Evolutionary conservation across 1,140 invertebrate species (phyloP).

Genomic region (Aphelenchoides avenae): DNA sequence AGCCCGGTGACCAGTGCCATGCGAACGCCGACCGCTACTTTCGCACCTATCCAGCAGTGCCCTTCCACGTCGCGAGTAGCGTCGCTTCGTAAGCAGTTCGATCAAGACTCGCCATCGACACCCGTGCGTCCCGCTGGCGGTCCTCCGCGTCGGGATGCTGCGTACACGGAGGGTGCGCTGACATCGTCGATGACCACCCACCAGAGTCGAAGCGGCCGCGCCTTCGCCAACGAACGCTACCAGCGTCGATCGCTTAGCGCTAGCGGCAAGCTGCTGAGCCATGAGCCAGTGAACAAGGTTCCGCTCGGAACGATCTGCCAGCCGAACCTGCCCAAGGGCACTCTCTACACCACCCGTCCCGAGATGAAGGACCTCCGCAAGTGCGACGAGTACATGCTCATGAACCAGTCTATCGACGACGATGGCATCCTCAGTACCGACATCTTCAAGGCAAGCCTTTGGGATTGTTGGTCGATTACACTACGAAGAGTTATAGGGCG

Average conservation of each 20-base stretch:
- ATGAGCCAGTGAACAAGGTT: conserved; percentile 68
- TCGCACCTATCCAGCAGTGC: too few relatives aligned
- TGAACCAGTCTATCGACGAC: conserved; percentile 82
- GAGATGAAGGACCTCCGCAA: conserved; percentile 71
- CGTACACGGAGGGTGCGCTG: too few relatives aligned
- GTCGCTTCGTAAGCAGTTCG: conserved; percentile 2
- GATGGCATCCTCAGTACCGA: conserved; percentile 87
- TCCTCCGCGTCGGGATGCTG: too few relatives aligned
- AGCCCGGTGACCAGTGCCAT: neutral
- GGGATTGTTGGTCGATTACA: neutral
- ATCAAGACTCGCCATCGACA: too few relatives aligned
- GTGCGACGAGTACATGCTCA: conserved; percentile 80
- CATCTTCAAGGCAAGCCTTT: conserved; percentile 73
- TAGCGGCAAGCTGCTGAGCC: conserved; percentile 73
- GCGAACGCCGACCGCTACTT: neutral
- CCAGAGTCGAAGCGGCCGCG: too few relatives aligned
- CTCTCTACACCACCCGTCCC: conserved; percentile 75
- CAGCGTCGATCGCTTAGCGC: conserved; percentile 32
- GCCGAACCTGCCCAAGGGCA: conserved; percentile 74
- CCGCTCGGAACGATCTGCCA: conserved; percentile 77
- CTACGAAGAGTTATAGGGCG: conserved; percentile 65
- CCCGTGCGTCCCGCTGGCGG: too few relatives aligned
- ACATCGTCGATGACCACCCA: too few relatives aligned
- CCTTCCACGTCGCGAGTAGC: conserved; percentile 2
- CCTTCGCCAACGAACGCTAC: conserved; percentile 33